These are phyloP conservation scores for Anthophora plumipes DNA, from an alignment of 2,888 invertebrate genomes.

Conservation along the genomic window DNA sequence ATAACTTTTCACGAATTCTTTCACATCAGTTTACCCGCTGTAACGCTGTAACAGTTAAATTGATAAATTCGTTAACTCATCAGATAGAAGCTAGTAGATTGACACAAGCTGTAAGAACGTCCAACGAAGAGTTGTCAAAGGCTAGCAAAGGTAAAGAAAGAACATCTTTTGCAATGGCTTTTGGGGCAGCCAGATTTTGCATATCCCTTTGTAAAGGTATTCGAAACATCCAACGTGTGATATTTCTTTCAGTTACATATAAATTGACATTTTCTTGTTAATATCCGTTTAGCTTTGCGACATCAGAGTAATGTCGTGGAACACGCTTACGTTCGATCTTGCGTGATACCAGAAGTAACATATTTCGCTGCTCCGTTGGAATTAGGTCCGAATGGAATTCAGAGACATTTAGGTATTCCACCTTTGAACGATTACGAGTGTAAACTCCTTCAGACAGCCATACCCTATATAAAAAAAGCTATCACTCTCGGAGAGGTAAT, in stretches of 20 bases:
- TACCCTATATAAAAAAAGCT: slow-evolving; percentile 67
- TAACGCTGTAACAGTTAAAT: neutral
- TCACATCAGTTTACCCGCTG: too few species aligned
- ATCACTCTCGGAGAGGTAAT: slow-evolving; percentile 75
- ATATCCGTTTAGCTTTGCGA: slow-evolving; percentile 51
- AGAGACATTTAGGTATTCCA: slow-evolving; percentile 77
- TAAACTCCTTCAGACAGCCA: slow-evolving; percentile 65
- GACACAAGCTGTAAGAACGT: slow-evolving; percentile 84
- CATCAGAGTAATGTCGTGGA: slow-evolving; percentile 73
- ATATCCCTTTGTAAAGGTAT: slow-evolving; percentile 86
- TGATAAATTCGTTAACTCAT: neutral
- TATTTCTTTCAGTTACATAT: neutral
- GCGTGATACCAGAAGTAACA: slow-evolving; percentile 75
- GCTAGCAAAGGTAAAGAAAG: slow-evolving; percentile 87
- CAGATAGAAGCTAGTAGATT: slow-evolving; percentile 85
- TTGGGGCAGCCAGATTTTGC: slow-evolving; percentile 87
- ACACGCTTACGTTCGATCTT: slow-evolving; percentile 78
- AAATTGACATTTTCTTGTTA: neutral
- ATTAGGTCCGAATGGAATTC: slow-evolving; percentile 78
- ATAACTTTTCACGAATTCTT: neutral
- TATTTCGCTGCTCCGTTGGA: slow-evolving; percentile 77
- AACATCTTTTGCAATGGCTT: slow-evolving; percentile 88
- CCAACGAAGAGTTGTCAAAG: slow-evolving; percentile 87
- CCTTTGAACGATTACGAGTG: slow-evolving; percentile 73
- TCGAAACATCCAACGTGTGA: neutral